A percentile compares a stretch with the other conserved stretches of the same genome.
phyloP scores from a whole-genome alignment of 2,113 vertebrate genomes.

The Cyprinodon brontotheroides region DNA sequence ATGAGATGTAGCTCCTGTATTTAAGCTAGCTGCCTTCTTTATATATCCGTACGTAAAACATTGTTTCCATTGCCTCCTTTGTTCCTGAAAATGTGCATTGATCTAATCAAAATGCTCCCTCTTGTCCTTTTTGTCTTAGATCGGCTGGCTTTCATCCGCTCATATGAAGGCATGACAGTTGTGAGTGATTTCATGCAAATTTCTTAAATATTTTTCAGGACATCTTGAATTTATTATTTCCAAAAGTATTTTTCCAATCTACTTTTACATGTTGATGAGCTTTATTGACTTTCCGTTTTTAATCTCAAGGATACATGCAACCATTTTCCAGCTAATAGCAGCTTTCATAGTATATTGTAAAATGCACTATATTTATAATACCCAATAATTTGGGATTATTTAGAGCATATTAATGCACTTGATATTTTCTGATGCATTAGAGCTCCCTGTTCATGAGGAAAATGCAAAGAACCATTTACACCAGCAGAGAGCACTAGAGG shows the following conservation, averaged over 20 bases:
- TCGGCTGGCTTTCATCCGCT: conserved; percentile 82
- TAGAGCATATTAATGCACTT: too few relatives aligned
- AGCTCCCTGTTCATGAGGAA: not conserved
- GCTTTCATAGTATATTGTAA: too few relatives aligned
- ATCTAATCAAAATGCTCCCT: not conserved
- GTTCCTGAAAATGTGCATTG: not conserved
- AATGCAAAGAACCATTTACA: not conserved
- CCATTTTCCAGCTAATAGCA: too few relatives aligned
- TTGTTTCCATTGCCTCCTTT: not conserved
- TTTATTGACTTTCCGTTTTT: too few relatives aligned
- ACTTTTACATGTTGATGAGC: too few relatives aligned
- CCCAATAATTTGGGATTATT: too few relatives aligned
- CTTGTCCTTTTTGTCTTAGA: conserved; percentile 69
- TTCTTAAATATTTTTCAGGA: not conserved
- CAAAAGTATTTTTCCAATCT: too few relatives aligned
- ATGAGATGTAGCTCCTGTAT: not conserved
- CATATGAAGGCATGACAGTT: conserved; percentile 85
- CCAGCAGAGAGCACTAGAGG: conserved; percentile 65
- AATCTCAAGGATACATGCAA: too few relatives aligned
- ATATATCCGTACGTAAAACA: not conserved
- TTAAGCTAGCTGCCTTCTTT: not conserved
- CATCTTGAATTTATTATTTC: too few relatives aligned
- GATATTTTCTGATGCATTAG: not conserved
- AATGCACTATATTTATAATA: too few relatives aligned
- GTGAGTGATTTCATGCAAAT: conserved; percentile 75